Evolutionary conservation across 2,888 invertebrate genomes (phyloP), one percentile per base, ranked within the genome.

Genomic region (Xestobium rufovillosum): DNA sequence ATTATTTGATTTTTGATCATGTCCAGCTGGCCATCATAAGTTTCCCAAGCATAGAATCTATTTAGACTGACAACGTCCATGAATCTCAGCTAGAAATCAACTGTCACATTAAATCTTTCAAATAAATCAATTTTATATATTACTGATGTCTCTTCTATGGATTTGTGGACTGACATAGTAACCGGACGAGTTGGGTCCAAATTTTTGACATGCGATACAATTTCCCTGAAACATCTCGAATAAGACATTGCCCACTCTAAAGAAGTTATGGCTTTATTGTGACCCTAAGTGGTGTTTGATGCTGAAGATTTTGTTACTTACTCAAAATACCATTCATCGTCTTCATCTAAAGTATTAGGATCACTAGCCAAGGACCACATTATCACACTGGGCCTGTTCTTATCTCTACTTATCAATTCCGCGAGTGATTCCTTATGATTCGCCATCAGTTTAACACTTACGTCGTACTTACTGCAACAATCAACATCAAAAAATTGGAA

Each of bases 281-380:
- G n/a, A n/a, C n/a, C n/a, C n/a, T n/a, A n/a, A n/a, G n/a, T n/a
- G n/a, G n/a, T n/a, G n/a, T n/a, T n/a, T n/a, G n/a, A n/a, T n/a
- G n/a, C n/a, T n/a, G n/a, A n/a, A n/a, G n/a, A n/a, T n/a, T n/a
- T n/a, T n/a, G n/a, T n/a, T n/a, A n/a, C n/a, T 64, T 67, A 85
- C 85, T 73, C 77, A 63, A 91, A 96, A 66, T 97, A 96, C 16
- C 73, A 69, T 41, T 80, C 83, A 2, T 94, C 82, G 34, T 74
- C 72, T 9, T 68, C 55, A 38, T 77, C 70, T 39, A 76, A 71
- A 0, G 88, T 84, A 44, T 83, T 71, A 0, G 97, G 95, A 60
- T 97, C 97, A 66, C 97, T 97, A 13, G 95, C 84, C 36, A 96
- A 80, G 4, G 96, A 96, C 97, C 97, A 97, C 78, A 92, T 86